Evolutionary conservation across 2,888 invertebrate species (phyloP).

Genomic region (Erebia epiphron): DNA sequence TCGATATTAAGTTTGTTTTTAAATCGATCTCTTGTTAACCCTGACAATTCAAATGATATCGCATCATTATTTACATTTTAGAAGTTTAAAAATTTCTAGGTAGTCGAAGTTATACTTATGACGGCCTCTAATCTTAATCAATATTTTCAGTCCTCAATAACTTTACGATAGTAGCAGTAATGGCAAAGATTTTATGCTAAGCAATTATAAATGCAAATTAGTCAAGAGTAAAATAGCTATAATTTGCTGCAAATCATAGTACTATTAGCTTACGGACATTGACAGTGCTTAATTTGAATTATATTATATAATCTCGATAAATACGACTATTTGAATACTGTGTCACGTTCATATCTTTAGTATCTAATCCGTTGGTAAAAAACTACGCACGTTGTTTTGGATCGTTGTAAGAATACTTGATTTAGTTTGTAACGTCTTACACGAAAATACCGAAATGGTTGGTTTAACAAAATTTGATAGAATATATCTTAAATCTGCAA

Average conservation of each 20-base stretch:
- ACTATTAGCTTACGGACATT: neutral
- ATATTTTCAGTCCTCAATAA: neutral
- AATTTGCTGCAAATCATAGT: constrained; percentile 1
- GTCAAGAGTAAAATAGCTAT: neutral
- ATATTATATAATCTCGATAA: constrained; percentile 5
- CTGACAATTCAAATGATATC: neutral
- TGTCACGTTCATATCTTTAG: constrained; percentile 8
- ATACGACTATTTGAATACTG: neutral
- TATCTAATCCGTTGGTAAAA: constrained; percentile 7
- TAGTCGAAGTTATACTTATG: too few species aligned
- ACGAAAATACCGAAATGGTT: neutral
- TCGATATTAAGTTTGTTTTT: neutral
- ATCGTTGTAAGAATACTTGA: constrained; percentile 14
- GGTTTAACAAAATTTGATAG: neutral
- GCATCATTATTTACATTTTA: neutral
- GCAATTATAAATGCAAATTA: constrained; percentile 7
- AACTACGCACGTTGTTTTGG: neutral
- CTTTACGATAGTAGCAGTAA: neutral
- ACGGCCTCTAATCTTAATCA: neutral
- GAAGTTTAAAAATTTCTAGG: too few species aligned
- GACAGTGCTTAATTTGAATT: constrained; percentile 2
- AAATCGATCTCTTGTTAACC: constrained; percentile 6
- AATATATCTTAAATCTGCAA: neutral
- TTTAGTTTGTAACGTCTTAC: neutral
- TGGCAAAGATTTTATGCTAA: neutral